These are phyloP conservation scores for Exaiptasia diaphana DNA, from an alignment of 64 coral and sea anemone genomes.

Conservation along the genomic window DNA sequence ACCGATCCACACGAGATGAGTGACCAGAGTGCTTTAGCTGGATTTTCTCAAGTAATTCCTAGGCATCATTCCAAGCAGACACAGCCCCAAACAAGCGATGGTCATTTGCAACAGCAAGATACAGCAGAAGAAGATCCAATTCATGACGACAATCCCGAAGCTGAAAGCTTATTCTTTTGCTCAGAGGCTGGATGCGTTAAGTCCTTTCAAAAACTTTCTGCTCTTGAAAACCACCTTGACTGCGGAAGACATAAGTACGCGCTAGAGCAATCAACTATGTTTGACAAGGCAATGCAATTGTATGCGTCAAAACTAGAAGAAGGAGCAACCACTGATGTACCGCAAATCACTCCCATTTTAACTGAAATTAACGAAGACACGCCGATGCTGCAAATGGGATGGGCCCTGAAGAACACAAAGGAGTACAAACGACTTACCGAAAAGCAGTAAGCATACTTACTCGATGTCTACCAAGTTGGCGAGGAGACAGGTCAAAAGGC, in stretches of 20 bases:
- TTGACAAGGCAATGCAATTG: slow-evolving; percentile 11
- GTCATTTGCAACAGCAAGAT: too few species aligned
- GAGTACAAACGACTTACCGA: neutral
- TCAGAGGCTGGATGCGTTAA: slow-evolving; percentile 52
- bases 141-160: neutral
- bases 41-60: neutral
- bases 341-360: neutral
- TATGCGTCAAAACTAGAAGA: slow-evolving; percentile 40
- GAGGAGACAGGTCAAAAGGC: slow-evolving; percentile 12
- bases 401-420: slow-evolving; percentile 20
- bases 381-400: neutral
- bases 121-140: neutral
- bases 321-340: neutral
- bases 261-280: slow-evolving; percentile 18
- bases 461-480: neutral
- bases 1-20: neutral
- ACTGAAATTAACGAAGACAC: neutral
- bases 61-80: neutral
- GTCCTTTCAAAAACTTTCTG: slow-evolving; percentile 49
- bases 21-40: too few species aligned
- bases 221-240: slow-evolving; percentile 55
- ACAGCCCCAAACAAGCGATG: neutral
- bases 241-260: slow-evolving; percentile 28
- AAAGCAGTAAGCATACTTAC: slow-evolving; percentile 26
- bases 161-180: slow-evolving; percentile 40